Evolutionary conservation across 2,888 invertebrate species (phyloP).

Genomic region (Prenolepis imparis): DNA sequence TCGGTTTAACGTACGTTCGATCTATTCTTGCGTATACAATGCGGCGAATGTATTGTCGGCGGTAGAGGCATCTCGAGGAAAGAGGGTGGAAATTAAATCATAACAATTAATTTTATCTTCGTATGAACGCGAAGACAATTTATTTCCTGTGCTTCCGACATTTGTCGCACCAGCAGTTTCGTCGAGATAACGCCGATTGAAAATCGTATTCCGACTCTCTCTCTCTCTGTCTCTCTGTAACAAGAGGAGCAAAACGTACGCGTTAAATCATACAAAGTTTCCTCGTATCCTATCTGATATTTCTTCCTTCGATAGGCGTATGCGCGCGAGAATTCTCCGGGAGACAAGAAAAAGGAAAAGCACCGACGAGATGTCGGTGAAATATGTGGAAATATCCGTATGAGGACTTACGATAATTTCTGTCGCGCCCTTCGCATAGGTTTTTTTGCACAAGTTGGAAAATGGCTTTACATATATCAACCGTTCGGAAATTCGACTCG

Average conservation of each 20-base stretch:
- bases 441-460: slow-evolving; percentile 56
- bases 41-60: slow-evolving; percentile 35
- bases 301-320: slow-evolving; percentile 24
- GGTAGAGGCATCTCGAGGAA: background rate
- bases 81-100: slow-evolving; percentile 37
- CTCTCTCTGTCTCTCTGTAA: background rate
- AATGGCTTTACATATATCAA: slow-evolving; percentile 72
- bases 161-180: slow-evolving; percentile 19
- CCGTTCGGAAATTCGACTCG: slow-evolving; percentile 59
- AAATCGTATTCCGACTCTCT: background rate
- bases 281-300: slow-evolving; percentile 42
- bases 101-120: slow-evolving; percentile 52
- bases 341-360: slow-evolving; percentile 23
- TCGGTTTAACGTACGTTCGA: slow-evolving; percentile 51
- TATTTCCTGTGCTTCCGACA: slow-evolving; percentile 9
- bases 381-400: slow-evolving; percentile 48
- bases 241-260: slow-evolving; percentile 42
- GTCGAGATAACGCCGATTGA: slow-evolving; percentile 43
- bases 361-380: background rate
- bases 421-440: slow-evolving; percentile 41
- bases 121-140: slow-evolving; percentile 30
- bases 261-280: slow-evolving; percentile 52
- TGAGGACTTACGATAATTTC: slow-evolving; percentile 62
- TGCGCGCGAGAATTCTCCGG: background rate
- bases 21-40: background rate